Evolutionary conservation across 2,113 vertebrate species (phyloP).

Genomic region (Sinosuthora webbiana): DNA sequence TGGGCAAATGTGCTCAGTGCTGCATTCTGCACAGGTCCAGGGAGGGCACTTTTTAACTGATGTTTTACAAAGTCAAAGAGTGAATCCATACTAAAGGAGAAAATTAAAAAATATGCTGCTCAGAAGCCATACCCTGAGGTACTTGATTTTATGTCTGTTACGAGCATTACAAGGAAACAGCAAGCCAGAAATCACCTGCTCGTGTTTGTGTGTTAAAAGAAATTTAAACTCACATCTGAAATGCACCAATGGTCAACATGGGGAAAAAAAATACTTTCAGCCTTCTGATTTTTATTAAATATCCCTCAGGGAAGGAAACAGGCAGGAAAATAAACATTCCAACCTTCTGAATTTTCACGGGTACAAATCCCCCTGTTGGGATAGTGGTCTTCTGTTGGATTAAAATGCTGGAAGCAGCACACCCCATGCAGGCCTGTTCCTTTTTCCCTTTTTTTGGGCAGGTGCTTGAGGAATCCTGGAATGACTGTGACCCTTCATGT

Average conservation of each 20-base stretch:
- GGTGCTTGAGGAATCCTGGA: neutral
- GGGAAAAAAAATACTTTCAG: neutral
- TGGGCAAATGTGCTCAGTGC: neutral
- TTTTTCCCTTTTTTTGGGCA: neutral
- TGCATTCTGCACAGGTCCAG: neutral
- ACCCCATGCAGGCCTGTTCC: fast-evolving
- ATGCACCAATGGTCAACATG: neutral
- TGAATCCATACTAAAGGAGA: neutral
- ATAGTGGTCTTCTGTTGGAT: neutral
- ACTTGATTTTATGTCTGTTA: neutral
- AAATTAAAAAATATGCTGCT: slow-evolving; percentile 26
- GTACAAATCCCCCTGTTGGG: neutral
- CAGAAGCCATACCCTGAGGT: neutral
- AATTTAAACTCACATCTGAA: neutral
- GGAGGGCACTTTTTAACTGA: slow-evolving; percentile 34
- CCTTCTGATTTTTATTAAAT: neutral
- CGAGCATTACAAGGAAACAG: neutral
- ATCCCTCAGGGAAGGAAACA: neutral
- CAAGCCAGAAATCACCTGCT: neutral
- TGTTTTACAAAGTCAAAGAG: slow-evolving; percentile 61
- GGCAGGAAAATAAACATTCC: neutral
- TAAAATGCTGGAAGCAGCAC: neutral
- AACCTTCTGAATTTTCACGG: neutral
- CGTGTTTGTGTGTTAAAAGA: neutral
- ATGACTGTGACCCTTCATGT: neutral